Evolutionary conservation across 2,113 vertebrate species (phyloP), one percentile per base, ranked within the genome.

Genomic region (Halcyon senegalensis): DNA sequence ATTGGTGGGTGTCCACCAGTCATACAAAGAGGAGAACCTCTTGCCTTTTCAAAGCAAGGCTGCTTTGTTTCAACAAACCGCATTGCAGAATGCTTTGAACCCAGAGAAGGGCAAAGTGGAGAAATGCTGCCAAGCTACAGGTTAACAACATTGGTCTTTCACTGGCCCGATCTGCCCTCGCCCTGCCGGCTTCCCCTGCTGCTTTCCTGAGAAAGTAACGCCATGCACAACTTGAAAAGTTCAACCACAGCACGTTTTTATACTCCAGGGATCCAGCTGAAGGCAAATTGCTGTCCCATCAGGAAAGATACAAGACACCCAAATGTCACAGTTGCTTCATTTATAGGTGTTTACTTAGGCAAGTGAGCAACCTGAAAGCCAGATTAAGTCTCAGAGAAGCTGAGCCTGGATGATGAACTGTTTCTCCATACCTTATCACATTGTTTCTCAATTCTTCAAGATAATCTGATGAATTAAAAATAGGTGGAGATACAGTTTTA

Each of bases 71-170:
- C 41, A 58, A 58, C 62, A 70, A 50, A 66, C 28, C 33, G 39
- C 9, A 2, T 1, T 46, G 21, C 17, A 30, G 58, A 50, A 77
- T 51, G 30, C 33, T 62, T 58, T 68, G 53, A 63, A 35, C 48
- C n/a, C 58, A 35, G 44, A 78, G 44, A 74, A 83, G 9, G 30
- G 46, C 23, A 16, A 63, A 37, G 23, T 13, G 30, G 24, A 50
- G 35, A 39, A 70, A 53, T 4, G 0, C 51, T 75, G 30, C 53
- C 48, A 5, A 41, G 50, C 69, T 91, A 7, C 37, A 67, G 35
- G 21, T 63, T 51, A 18, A 33, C 5, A 25, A 3, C 1, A 0
- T 5, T 53, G n/a, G 43, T 69, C 20, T 43, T 41, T n/a, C n/a
- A 16, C 39, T 64, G 59, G 19, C 50, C n/a, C 21, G 18, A 6